Base-by-base conservation (phyloP, 2,888 invertebrate genomes). In the Rhagonycha lutea region DNA sequence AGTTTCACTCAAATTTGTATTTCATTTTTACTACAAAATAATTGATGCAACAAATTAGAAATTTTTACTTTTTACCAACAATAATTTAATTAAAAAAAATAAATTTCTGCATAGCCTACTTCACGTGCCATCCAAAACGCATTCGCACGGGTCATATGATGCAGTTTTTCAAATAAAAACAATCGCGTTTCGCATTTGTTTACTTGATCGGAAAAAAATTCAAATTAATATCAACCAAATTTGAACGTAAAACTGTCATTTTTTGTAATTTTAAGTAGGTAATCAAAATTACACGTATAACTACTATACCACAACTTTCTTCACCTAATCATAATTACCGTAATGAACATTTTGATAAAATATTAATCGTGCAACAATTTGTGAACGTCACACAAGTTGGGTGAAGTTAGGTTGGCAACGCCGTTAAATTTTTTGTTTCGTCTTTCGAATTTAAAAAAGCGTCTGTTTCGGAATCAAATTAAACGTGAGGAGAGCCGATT, bases 361-460 rank as follows among this genome's bases (percentile, higher is more conserved):
- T 47, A n/a, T 47, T 7, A 47, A n/a, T 47, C 2, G 26, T 7
- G 26, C 72, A 78, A 68, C 71, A 61, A 67, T 65, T 65, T 65
- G 63, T 26, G 24, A 65, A 65, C 24, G 26, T 65, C 26, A 12
- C 63, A 65, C 26, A 65, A 65, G 7, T n/a, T n/a, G 47, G 47
- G 47, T 65, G 18, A 65, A 65, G 23, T 65, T 24, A 47, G 3
- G 47, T 23, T 65, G 63, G 63, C 63, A 65, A 65, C 63, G n/a
- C 10, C 26, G 63, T 65, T 10, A 26, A 5, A 23, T n/a, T 65
- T 63, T 65, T 65, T 65, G 26, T 24, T 65, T 23, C 24, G 23
- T 23, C 63, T 65, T 65, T 65, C 63, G 63, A 65, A 65, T 65
- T 65, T 65, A 65, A 65, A 65, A 65, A 65, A 24, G 63, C 63